Base-by-base conservation (phyloP, 2,113 vertebrate species). In the Oryzias curvinotus region DNA sequence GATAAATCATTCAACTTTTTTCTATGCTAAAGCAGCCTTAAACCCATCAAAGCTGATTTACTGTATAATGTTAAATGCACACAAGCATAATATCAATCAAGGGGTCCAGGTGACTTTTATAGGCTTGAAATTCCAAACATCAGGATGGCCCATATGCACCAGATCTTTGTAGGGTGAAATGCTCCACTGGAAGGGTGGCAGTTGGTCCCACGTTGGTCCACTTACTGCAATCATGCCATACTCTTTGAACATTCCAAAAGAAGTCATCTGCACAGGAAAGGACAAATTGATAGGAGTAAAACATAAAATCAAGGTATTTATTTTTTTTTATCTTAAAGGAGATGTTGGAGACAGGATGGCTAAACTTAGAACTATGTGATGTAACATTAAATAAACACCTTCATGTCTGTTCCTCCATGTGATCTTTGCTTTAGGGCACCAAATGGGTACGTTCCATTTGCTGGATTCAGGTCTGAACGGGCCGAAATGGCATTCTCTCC, bases 391-490 rank as follows among this genome's bases (percentile, higher is more conserved):
- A 68, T 21, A 1, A 77, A 44, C 68, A 95, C 96, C 96, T 98
- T 99, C 92, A 93, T 93, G 43, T 99, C 96, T 0, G 95, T 97
- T 87, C 94, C 95, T 0, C 95, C 96, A 0, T 98, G 96, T 21
- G 91, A 80, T 49, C 96, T 93, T 89, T 96, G 95, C n/a, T 7
- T 78, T 76, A 99, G 89, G 8, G 96, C 95, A 0, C 90, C 90
- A 84, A 98, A 98, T 0, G 96, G 96, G 86, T 98, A 98, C 0
- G 96, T 95, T 75, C 96, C 97, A 0, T 98, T 95, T 28, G 90
- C 55, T 0, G 92, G 92, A 81, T 97, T 98, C 67, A 99, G 93
- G 81, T 98, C 96, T 0, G 95, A 99, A 54, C 95, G 95, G 15
- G 96, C 94, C 0, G 96, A 94, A 75, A 98, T 94, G 5, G 96